Base-by-base conservation (phyloP, 2,888 invertebrate genomes). In the Morpho helenor region DNA sequence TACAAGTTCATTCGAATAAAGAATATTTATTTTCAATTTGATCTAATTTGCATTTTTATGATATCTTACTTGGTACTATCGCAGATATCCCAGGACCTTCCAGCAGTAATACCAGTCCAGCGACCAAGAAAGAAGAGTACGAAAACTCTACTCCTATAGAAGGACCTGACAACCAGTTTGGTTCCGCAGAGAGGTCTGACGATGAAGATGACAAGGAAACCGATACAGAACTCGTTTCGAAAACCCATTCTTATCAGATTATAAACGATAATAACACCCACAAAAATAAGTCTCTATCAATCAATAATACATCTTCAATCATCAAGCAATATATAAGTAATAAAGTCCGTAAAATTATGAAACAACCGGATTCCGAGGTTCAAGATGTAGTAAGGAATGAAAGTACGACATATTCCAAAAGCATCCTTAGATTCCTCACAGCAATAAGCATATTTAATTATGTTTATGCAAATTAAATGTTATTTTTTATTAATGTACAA, bases 31-130 rank as follows among this genome's bases (percentile, higher is more conserved):
- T 31, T 31, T 31, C n/a, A 3, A 23, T 10, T 45, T 3, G 40
- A 42, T 8, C 9, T 39, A 8, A 31, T 22, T 8, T 16, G n/a
- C 41, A 42, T 48, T 31, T 31, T n/a, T 48, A 31, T 2, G 31
- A 31, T 5, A 31, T n/a, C 40, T 49, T 7, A 7, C 16, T 22
- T 22, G 7, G 47, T 22, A 22, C 10, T 42, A 10, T 42, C 7
- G 23, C 42, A 96, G 96, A 95, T 87, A 96, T 96, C 69, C 94
- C 95, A n/a, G 95, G 95, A 42, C 94, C 94, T 7, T 59, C 93
- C 46, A 80, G 91, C 61, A 91, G 86, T 70, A 92, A 91, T 70
- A 91, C 91, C 51, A 87, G 91, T 67, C 91, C 92, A 44, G 80
- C 84, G 52, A 79, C 79, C 57, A 87, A 81, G 52, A 93, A 93